Base-by-base conservation (phyloP, 2,113 vertebrate species). In the Tonatia bakeri region DNA sequence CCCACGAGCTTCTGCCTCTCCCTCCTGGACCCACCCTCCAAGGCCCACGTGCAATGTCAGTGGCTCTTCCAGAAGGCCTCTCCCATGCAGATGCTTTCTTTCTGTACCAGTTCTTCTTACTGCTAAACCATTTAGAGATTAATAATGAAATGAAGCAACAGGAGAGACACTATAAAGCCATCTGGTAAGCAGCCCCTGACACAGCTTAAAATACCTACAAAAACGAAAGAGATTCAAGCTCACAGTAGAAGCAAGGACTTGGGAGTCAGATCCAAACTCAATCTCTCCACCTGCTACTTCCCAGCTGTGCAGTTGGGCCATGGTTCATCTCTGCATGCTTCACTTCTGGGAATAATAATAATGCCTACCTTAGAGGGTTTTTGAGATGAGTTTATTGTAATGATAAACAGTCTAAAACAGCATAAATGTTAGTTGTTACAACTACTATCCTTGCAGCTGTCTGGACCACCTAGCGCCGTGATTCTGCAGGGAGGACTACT, bases 81-180 rank as follows among this genome's bases (percentile, higher is more conserved):
- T 26, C 38, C 72, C 19, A 7, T 47, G 67, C 36, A 40, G 59
- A 77, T 13, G 26, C 43, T 73, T 81, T 45, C 45, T 82, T 76
- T 96, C 85, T 79, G n/a, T 40, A 97, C 90, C 89, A 70, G 40
- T 50, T 36, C 86, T 84, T 54, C 96, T 93, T 59, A 17, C 89
- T 80, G 22, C 69, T 80, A 87, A 94, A 94, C 93, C 96, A 97
- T 97, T 95, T 91, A 70, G 95, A 96, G 94, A 97, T 97, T 91
- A 96, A 96, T 97, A 96, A 97, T 91, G 91, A 84, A 96, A 97
- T 91, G 91, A 84, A 97, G 91, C 96, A 97, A 93, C 83, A 89
- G 82, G 95, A 97, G 86, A 95, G 88, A 96, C 91, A 95, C 95
- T 96, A 96, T 96, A 97, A 94, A 95, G 86, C 93, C 96, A 96